Base-by-base conservation (phyloP, 2,113 vertebrate genomes). In the Ptyas mucosa region DNA sequence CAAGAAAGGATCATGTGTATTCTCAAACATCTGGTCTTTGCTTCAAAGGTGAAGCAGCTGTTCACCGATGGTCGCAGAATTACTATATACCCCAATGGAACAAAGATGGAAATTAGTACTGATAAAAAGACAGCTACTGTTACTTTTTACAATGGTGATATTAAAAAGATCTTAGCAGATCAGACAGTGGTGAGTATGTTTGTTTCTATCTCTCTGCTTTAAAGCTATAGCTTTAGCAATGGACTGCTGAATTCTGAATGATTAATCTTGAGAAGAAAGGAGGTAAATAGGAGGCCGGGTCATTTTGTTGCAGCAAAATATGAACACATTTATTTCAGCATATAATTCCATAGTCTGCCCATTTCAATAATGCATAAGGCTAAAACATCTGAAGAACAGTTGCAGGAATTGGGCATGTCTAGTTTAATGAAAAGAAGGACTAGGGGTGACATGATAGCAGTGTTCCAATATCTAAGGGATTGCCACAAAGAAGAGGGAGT, bases 91-190 rank as follows among this genome's bases (percentile, higher is more conserved):
- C 6, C 1, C 0, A 92, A 97, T 3, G 95, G 97, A 89, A 97
- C 97, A 2, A 95, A 94, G 95, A 98, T 98, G 91, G 97, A 98
- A 88, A 94, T 96, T 3, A 95, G 96, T 3, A 88, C 95, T 0
- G 97, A 98, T 89, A 95, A 93, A 91, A 97, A 95, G 75, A 96
- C 94, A 2, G 96, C 95, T 7, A 91, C 64, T 0, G 95, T 98
- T 52, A 95, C 90, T 0, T 98, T 98, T 94, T 96, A 96, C 81
- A 98, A 98, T 2, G 97, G 97, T 24, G 98, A 98, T 34, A 6
- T 98, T 94, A 98, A 98, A 94, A 97, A 96, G 90, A 95, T 96
- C 23, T 93, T 97, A 93, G 95, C 97, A 12, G 97, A 98, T 46
- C 97, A 97, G 88, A 97, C 92, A 81, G 96, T 97, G 97, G 97